These are phyloP conservation scores for Blera fallax DNA, from an alignment of 2,888 invertebrate species.

Conservation along the genomic window DNA sequence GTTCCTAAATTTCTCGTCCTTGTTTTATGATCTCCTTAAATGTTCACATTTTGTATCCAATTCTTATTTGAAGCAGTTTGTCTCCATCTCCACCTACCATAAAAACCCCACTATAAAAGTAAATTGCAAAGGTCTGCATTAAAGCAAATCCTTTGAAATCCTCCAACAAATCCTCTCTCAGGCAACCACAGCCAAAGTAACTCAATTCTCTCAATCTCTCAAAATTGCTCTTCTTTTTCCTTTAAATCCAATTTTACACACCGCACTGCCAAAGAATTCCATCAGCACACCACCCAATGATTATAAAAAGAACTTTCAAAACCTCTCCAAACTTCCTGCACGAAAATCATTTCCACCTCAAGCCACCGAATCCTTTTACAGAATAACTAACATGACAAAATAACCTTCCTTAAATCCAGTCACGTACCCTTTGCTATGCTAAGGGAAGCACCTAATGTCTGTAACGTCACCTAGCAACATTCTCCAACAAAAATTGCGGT, in stretches of 20 bases:
- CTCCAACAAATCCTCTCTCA: not conserved
- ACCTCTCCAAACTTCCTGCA: not conserved
- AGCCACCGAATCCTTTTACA: not conserved
- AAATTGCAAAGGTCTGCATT: not conserved
- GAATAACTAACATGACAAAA: slow-evolving; percentile 32
- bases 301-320: slow-evolving; percentile 7
- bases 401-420: slow-evolving; percentile 42
- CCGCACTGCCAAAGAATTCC: not conserved
- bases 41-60: too few relatives aligned
- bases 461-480: slow-evolving; percentile 45
- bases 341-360: not conserved
- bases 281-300: slow-evolving; percentile 3
- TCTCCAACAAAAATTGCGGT: not conserved
- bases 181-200: not conserved
- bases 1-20: too few relatives aligned
- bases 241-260: slow-evolving; percentile 6
- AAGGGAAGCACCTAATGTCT: slow-evolving; percentile 55
- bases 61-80: too few relatives aligned
- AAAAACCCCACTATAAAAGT: not conserved
- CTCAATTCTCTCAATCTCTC: not conserved
- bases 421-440: slow-evolving; percentile 48
- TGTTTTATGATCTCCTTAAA: too few relatives aligned
- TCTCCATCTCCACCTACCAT: too few relatives aligned
- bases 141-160: not conserved
- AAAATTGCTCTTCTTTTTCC: not conserved